A percentile compares a stretch with the other conserved stretches of the same genome.
Evolutionary conservation across 2,113 vertebrate species (phyloP).

Genomic region (Deroptyus accipitrinus): DNA sequence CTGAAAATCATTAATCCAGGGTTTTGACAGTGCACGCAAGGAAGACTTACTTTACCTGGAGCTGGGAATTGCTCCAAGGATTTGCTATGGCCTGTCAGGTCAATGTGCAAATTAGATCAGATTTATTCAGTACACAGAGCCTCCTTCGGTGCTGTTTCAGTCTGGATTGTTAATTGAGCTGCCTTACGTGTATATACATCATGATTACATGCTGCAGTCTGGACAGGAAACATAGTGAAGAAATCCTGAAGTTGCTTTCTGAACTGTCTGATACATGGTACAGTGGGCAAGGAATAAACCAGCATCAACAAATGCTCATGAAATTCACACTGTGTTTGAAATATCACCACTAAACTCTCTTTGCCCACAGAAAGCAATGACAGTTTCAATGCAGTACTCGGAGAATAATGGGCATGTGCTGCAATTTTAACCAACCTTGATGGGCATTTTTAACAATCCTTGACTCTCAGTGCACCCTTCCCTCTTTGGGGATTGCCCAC

Average conservation of each 20-base stretch:
- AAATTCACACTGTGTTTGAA: neutral
- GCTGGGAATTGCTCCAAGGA: conserved; percentile 31
- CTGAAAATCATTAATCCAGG: neutral
- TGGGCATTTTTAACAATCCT: neutral
- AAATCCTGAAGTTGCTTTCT: neutral
- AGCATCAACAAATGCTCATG: neutral
- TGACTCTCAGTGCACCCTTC: neutral
- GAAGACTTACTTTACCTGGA: neutral
- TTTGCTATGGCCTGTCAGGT: conserved; percentile 40
- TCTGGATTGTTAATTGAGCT: neutral
- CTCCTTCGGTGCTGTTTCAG: conserved; percentile 20
- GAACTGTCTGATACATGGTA: neutral
- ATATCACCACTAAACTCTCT: neutral
- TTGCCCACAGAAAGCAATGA: neutral
- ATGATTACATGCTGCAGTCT: neutral
- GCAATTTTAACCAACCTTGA: neutral
- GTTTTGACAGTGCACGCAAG: neutral
- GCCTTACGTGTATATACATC: neutral
- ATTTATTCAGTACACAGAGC: conserved; percentile 8
- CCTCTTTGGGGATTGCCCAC: neutral
- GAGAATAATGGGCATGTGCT: neutral
- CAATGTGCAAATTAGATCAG: conserved; percentile 50
- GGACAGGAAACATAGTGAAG: neutral
- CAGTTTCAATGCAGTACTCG: neutral
- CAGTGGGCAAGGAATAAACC: neutral